Evolutionary conservation across 1,140 invertebrate genomes (phyloP).

Genomic region (Drosophila nebulosa): DNA sequence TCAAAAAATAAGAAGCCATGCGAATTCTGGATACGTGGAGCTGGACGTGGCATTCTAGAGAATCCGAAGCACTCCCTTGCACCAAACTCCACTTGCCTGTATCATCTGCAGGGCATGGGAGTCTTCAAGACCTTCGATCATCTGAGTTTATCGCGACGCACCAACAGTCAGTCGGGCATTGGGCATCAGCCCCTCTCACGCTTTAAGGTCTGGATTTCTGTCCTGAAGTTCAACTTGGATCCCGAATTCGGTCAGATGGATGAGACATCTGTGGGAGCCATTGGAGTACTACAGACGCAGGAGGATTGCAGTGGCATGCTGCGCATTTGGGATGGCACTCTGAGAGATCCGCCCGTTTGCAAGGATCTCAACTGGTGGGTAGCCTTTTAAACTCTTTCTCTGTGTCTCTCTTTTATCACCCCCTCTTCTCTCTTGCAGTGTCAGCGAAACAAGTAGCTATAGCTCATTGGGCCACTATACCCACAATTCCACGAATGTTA

Average conservation of each 20-base stretch:
- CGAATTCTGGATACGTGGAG: slow-evolving; percentile 92
- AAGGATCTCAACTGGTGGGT: slow-evolving; percentile 90
- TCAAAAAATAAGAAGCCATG: slow-evolving; percentile 90
- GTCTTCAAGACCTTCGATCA: slow-evolving; percentile 80
- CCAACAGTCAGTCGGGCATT: slow-evolving; percentile 57
- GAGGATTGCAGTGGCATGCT: slow-evolving; percentile 90
- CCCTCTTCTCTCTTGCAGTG: background rate
- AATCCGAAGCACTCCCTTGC: slow-evolving; percentile 91
- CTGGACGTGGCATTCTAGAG: slow-evolving; percentile 88
- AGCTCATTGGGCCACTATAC: slow-evolving; percentile 50
- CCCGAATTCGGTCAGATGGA: slow-evolving; percentile 76
- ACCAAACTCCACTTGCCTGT: slow-evolving; percentile 92
- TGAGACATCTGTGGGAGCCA: slow-evolving; percentile 82
- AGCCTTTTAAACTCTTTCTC: background rate
- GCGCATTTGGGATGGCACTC: slow-evolving; percentile 91
- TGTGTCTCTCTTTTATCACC: too few species aligned
- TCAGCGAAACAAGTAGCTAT: slow-evolving; percentile 42
- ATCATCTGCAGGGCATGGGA: slow-evolving; percentile 86
- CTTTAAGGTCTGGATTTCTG: slow-evolving; percentile 92
- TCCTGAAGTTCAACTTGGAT: slow-evolving; percentile 89
- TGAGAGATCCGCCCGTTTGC: slow-evolving; percentile 88
- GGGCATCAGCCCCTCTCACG: slow-evolving; percentile 82
- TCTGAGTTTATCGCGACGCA: slow-evolving; percentile 66
- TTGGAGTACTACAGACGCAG: slow-evolving; percentile 83
- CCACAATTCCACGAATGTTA: slow-evolving; percentile 85